Base-by-base conservation (phyloP, 2,113 vertebrate species). In the Noturus placidus region DNA sequence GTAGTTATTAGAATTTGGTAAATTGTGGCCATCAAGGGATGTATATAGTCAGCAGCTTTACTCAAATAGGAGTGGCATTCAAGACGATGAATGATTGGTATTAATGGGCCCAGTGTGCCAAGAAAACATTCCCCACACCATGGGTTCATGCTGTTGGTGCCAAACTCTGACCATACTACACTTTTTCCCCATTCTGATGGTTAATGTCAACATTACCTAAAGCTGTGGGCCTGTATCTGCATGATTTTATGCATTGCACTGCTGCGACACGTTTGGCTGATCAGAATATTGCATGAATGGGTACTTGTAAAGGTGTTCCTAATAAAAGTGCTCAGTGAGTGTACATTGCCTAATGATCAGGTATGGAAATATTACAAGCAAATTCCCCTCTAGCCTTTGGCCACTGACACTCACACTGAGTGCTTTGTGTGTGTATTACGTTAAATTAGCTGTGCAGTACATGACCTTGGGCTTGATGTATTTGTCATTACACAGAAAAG, bases 341-440 rank as follows among this genome's bases (percentile, higher is more conserved):
- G 52, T 27, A 72, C 13, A 70, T 56, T 63, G 20, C 20, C 11
- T 25, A 81, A 80, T 69, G 25, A 27, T 81, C 8, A 59, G 22
- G 14, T 80, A 80, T 65, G 42, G 52, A 72, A 59, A 81, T 59
- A 59, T 81, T 81, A 25, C 65, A 84, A 25, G 65, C 19, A 84
- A 27, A 56, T 38, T 74, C 30, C 38, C 6, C 2, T 10, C 35
- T 52, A 61, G 10, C 78, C 38, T 86, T 56, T 56, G 38, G 38
- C 86, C 84, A 83, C n/a, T 88, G 80, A 84, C 67, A 69, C 82
- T 79, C 72, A 89, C 86, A 50, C 33, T 90, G 93, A 95, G 92
- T 93, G 92, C 91, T 95, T 94, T 93, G 93, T 94, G 91, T 93
- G 92, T 93, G 93, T 94, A 94, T 95, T 94, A 93, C 92, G 93